Conservation (phyloP, 2,797 vertebrate species). For the Propithecus deckenii region DNA sequence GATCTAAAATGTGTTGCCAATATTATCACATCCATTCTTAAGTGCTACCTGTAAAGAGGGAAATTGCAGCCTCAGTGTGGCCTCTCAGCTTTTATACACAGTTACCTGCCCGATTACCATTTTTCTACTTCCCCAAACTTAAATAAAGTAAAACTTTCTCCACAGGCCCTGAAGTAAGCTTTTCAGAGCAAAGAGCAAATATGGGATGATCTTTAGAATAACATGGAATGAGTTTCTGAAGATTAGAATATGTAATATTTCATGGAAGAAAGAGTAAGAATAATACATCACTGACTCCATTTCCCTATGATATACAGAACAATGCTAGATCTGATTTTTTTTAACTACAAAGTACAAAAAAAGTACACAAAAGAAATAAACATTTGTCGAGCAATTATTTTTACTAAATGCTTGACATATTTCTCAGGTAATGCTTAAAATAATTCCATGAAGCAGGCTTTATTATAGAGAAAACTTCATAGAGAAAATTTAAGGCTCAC, state of each 20-base stretch:
- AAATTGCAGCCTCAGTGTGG: not conserved
- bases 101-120: not conserved
- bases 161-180: not conserved
- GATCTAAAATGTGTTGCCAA: not conserved
- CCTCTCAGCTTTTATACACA: not conserved
- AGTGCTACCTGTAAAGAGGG: not conserved
- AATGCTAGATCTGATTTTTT: not conserved
- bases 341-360: not conserved
- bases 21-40: not conserved
- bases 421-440: not conserved
- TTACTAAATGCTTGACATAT: constrained; percentile 20
- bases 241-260: not conserved
- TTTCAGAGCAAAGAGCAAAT: not conserved
- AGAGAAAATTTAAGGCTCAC: not conserved
- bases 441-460: not conserved
- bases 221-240: not conserved
- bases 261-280: not conserved
- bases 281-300: not conserved
- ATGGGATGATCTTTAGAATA: not conserved
- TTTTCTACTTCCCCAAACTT: not conserved
- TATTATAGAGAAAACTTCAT: not conserved
- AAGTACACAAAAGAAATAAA: not conserved
- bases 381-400: not conserved
- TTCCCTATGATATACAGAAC: not conserved
- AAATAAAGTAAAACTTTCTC: constrained; percentile 26